Evolutionary conservation across 2,888 invertebrate genomes (phyloP).

Genomic region (Andrena dorsata): DNA sequence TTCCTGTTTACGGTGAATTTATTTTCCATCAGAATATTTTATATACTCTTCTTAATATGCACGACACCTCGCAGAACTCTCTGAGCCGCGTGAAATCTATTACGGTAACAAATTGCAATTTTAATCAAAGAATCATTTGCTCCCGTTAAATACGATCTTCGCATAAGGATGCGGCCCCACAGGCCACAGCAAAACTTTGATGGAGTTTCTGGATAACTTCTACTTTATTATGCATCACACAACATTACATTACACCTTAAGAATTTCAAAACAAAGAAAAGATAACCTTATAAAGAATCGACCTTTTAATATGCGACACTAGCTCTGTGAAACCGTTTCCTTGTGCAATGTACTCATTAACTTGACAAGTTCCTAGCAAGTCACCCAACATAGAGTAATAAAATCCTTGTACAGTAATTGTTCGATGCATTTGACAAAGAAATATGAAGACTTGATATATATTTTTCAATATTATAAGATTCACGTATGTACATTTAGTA

Average conservation of each 20-base stretch:
- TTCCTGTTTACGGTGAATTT: no score
- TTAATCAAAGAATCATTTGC: conserved; percentile 12
- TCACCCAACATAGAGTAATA: no score
- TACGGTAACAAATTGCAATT: conserved; percentile 12
- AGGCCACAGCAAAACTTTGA: background rate
- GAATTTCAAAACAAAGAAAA: background rate
- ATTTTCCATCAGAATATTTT: no score
- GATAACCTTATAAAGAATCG: background rate
- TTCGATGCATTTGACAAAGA: no score
- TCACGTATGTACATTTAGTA: background rate
- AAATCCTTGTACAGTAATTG: no score
- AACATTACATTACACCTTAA: background rate
- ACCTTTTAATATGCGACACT: background rate
- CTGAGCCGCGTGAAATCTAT: background rate
- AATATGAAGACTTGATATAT: background rate
- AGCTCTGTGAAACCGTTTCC: no score
- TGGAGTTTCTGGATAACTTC: background rate
- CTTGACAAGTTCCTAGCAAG: no score
- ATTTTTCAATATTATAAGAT: background rate
- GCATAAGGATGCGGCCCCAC: background rate
- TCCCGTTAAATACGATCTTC: background rate
- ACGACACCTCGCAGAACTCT: no score
- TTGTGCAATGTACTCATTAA: no score
- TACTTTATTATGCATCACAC: background rate
- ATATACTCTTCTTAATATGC: no score